Evolutionary conservation across 2,113 vertebrate genomes (phyloP).

Genomic region (Chaetorhynchus papuensis): DNA sequence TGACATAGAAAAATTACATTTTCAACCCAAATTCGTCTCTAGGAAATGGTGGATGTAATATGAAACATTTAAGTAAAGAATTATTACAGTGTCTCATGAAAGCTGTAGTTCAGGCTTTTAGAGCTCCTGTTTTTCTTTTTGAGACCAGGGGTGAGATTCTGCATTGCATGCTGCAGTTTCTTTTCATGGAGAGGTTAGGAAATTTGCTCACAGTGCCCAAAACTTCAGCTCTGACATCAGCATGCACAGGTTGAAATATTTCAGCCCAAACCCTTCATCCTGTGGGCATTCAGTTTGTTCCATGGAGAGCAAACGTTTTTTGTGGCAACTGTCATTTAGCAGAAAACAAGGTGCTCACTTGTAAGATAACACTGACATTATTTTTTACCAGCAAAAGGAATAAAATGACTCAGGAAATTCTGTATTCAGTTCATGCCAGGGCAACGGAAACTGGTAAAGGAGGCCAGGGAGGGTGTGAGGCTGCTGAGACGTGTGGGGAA

Average conservation of each 20-base stretch:
- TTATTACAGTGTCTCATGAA: not conserved
- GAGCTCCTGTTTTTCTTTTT: not conserved
- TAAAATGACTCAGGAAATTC: not conserved
- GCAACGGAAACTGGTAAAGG: conserved; percentile 71
- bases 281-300: not conserved
- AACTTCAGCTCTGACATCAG: not conserved
- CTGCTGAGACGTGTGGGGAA: conserved; percentile 81
- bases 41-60: not conserved
- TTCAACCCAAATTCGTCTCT: not conserved
- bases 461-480: conserved; percentile 72
- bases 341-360: not conserved
- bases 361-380: not conserved
- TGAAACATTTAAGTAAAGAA: not conserved
- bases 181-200: not conserved
- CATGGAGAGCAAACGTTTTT: not conserved
- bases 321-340: not conserved
- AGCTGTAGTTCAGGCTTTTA: not conserved
- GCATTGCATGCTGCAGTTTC: not conserved
- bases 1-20: not conserved
- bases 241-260: not conserved
- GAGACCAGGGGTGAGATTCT: not conserved
- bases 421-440: conserved; percentile 71
- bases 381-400: not conserved
- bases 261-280: not conserved
- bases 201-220: not conserved